Evolutionary conservation across 2,888 invertebrate species (phyloP).

Genomic region (Metellina segmentata): DNA sequence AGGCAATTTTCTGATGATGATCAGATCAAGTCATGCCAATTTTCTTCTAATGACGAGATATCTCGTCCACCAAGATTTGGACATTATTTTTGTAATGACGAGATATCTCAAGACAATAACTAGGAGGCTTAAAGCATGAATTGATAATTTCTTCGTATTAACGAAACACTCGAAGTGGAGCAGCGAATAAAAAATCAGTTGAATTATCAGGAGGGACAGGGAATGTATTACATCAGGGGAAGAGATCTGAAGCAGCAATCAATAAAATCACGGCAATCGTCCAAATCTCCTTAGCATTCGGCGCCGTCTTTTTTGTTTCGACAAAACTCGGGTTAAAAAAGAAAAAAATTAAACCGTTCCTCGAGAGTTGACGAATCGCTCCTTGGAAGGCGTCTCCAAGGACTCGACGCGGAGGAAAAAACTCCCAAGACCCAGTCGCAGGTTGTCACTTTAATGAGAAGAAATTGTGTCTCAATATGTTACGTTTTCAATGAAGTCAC

Average conservation of each 20-base stretch:
- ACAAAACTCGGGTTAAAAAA: background rate
- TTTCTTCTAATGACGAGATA: too few relatives aligned
- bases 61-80: too few relatives aligned
- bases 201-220: background rate
- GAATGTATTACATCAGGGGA: background rate
- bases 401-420: background rate
- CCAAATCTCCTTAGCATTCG: background rate
- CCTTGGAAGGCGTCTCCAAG: constrained; percentile 5
- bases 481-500: constrained; percentile 29
- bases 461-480: constrained; percentile 51
- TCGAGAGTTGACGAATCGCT: constrained; percentile 11
- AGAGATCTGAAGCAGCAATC: background rate
- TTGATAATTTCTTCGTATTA: too few relatives aligned
- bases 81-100: too few relatives aligned
- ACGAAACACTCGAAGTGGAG: too few relatives aligned
- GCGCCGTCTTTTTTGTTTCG: background rate
- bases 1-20: too few relatives aligned
- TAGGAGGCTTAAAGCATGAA: too few relatives aligned
- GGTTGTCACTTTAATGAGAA: constrained; percentile 55
- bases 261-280: constrained; percentile 17
- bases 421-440: constrained; percentile 7
- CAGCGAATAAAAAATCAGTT: background rate
- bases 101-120: too few relatives aligned
- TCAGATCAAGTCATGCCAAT: too few relatives aligned
- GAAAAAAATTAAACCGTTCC: background rate